Conservation (phyloP, 1,140 invertebrate genomes). For the Pissodes strobi region DNA sequence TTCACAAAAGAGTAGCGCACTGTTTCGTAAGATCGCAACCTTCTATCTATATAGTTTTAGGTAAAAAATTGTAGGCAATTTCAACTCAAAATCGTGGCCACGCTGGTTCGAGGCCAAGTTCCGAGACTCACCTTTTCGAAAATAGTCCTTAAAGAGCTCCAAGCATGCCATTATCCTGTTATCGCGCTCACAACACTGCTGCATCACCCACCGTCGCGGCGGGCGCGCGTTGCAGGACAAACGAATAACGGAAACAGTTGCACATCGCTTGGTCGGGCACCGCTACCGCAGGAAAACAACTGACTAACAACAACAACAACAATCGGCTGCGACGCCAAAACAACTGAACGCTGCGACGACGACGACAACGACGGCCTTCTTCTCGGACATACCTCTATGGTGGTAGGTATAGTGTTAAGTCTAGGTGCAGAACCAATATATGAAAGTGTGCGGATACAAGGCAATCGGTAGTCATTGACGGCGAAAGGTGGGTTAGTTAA, state of each 20-base stretch:
- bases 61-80: too few relatives aligned
- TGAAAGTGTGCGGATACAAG: constrained; percentile 27
- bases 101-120: too few relatives aligned
- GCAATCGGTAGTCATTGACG: constrained; percentile 23
- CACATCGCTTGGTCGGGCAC: constrained; percentile 25
- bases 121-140: constrained; percentile 18
- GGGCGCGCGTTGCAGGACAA: constrained; percentile 10
- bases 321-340: constrained; percentile 9
- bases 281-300: constrained; percentile 23
- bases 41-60: too few relatives aligned
- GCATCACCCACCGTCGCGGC: background rate
- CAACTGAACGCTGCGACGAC: constrained; percentile 22
- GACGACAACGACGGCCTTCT: constrained; percentile 29
- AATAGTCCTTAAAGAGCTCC: constrained; percentile 8
- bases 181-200: constrained; percentile 12
- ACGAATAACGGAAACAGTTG: constrained; percentile 16
- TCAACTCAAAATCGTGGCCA: too few relatives aligned
- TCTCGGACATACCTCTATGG: constrained; percentile 10
- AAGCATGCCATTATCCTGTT: constrained; percentile 23
- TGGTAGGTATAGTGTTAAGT: constrained; percentile 18
- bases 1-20: too few relatives aligned
- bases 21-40: too few relatives aligned
- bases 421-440: constrained; percentile 32
- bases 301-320: constrained; percentile 19
- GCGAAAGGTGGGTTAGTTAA: constrained; percentile 21